A percentile compares a stretch with the other conserved stretches of the same genome.
These are phyloP conservation scores for Caranx melampygus DNA, from an alignment of 2,113 vertebrate species.

Conservation along the genomic window DNA sequence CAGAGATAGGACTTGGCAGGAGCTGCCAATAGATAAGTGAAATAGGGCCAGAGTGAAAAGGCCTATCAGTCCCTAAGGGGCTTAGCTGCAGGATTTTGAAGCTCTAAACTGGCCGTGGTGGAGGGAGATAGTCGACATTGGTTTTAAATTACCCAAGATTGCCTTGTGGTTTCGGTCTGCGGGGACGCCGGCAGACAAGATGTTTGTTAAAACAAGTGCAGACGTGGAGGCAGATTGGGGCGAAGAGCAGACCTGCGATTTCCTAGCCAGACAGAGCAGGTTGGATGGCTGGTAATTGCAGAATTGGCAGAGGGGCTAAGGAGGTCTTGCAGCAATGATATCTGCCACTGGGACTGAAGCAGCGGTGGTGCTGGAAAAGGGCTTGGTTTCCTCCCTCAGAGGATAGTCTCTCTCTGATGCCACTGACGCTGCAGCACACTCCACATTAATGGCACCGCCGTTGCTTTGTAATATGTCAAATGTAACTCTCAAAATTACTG, in stretches of 20 bases:
- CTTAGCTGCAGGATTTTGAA: slow-evolving; percentile 83
- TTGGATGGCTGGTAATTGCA: slow-evolving; percentile 80
- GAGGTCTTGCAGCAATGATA: slow-evolving; percentile 75
- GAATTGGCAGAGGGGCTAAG: slow-evolving; percentile 79
- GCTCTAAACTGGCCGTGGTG: slow-evolving; percentile 78
- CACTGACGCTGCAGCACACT: slow-evolving; percentile 1
- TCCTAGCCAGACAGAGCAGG: slow-evolving; percentile 80
- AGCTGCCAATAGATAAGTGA: slow-evolving; percentile 86
- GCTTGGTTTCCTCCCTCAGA: slow-evolving; percentile 34
- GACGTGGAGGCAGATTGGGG: slow-evolving; percentile 79
- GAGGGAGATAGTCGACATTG: slow-evolving; percentile 80
- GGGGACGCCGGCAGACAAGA: slow-evolving; percentile 79
- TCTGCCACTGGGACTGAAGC: slow-evolving; percentile 66
- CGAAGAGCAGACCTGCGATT: slow-evolving; percentile 77
- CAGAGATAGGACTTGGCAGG: slow-evolving; percentile 81
- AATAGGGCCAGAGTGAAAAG: slow-evolving; percentile 86
- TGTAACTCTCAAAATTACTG: slow-evolving; percentile 17
- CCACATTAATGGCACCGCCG: slow-evolving; percentile 14
- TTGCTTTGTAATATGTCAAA: slow-evolving; percentile 15
- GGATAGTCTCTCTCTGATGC: slow-evolving; percentile 37
- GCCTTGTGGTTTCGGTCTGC: slow-evolving; percentile 84
- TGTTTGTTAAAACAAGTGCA: slow-evolving; percentile 86
- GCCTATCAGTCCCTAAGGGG: slow-evolving; percentile 82
- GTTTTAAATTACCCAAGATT: slow-evolving; percentile 89
- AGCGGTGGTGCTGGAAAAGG: slow-evolving; percentile 41